Percentiles rank a stretch among this genome's conserved stretches.
Evolutionary conservation across 92 coral and sea anemone genomes (phyloP).

Genomic region (Paramuricea clavata): DNA sequence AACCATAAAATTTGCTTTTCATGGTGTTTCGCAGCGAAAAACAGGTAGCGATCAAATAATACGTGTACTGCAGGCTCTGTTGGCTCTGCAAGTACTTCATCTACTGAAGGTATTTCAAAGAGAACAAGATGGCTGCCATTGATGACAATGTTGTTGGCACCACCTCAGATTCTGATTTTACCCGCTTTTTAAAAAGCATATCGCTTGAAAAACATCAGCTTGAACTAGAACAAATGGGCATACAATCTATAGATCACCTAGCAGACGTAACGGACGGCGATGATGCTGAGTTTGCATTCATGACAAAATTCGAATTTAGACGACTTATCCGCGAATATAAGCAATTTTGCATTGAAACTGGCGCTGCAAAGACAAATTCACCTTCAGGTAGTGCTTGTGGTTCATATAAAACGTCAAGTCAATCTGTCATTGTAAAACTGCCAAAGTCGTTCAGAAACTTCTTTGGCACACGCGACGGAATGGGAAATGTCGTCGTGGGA

Average conservation of each 20-base stretch:
- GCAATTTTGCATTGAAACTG: not conserved
- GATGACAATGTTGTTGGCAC: not conserved
- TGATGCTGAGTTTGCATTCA: constrained; percentile 30
- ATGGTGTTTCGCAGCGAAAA: not conserved
- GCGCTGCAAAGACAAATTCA: not conserved
- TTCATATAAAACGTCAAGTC: not conserved
- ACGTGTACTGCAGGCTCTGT: not conserved
- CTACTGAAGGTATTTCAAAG: not conserved
- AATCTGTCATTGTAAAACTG: not conserved
- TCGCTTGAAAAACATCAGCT: not conserved
- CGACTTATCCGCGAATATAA: constrained; percentile 6
- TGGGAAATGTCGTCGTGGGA: constrained; percentile 66
- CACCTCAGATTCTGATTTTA: not conserved
- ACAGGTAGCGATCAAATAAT: not conserved
- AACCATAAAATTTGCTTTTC: too few relatives aligned
- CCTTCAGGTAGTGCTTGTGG: not conserved
- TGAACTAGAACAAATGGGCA: constrained; percentile 8
- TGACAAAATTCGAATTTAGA: constrained; percentile 40
- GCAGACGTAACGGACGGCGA: constrained; percentile 31
- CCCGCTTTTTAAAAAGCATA: not conserved
- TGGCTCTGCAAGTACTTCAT: not conserved
- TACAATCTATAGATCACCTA: constrained; percentile 14
- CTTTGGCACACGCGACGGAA: constrained; percentile 60
- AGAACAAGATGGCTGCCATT: not conserved
- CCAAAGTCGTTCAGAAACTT: not conserved